Evolutionary conservation across 2,113 vertebrate species (phyloP), one percentile per base, ranked within the genome.

Genomic region (Sphyrna mokarran): DNA sequence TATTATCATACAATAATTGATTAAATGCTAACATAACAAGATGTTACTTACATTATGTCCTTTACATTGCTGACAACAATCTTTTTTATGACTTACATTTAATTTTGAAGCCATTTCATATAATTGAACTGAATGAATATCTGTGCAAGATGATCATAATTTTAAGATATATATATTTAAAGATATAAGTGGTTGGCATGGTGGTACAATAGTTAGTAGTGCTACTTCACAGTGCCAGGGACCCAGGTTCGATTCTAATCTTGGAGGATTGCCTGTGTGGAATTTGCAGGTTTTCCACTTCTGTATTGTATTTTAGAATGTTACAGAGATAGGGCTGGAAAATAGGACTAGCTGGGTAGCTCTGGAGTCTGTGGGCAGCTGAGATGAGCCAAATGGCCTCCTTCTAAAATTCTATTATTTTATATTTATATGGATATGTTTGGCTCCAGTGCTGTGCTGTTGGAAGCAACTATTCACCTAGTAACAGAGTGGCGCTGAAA

Each of bases 1-100:
- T 68, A 66, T 93, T 93, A 93, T 22, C 89, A 93, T 93, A 93
- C 33, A 93, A 93, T 93, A 63, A 93, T 93, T n/a, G 22, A 93
- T 93, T 93, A 93, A 93, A 37, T 68, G 33, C 61, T 93, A 66
- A 93, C 16, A 3, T n/a, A n/a, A 93, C 61, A 66, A 22, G 26
- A 66, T 66, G 37, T 37, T 40, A 83, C 80, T 43, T 37, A 37
- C 78, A 14, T 68, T 66, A 37, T 66, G n/a, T 66, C 61, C 61
- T 93, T 16, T 66, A 91, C 29, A 91, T 33, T n/a, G 58, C n/a
- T 93, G 58, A 37, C 61, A 68, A 66, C 89, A 93, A 66, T 68
- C 61, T 93, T 66, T 37, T 40, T 66, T 8, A 22, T 22, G 33
- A 91, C n/a, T 93, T 66, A 16, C 37, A 66, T 93, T 37, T 20